Conservation (phyloP, 2,113 vertebrate species). For the Scolopax mira region DNA sequence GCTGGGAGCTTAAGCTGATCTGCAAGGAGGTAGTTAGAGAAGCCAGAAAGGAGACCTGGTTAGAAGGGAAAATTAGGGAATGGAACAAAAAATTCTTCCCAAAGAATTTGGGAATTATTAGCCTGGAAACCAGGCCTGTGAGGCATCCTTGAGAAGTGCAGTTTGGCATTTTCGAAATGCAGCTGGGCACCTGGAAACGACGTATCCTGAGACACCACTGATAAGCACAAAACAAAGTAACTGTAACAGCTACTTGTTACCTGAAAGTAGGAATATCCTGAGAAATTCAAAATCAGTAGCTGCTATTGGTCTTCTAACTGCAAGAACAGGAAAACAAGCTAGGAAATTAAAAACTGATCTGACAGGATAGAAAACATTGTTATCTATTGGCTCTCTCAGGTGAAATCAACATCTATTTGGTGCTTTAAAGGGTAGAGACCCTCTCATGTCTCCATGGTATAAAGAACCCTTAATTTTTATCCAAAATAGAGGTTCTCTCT, state of each 20-base stretch:
- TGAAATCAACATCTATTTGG: background rate
- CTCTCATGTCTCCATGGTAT: background rate
- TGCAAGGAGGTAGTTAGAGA: background rate
- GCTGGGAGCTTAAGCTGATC: background rate
- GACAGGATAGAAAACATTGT: background rate
- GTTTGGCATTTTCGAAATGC: background rate
- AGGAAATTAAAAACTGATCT: background rate
- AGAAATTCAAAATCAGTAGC: background rate
- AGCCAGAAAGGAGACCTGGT: background rate
- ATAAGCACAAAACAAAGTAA: background rate
- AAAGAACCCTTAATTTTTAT: background rate
- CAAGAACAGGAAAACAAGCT: background rate
- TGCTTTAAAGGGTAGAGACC: background rate
- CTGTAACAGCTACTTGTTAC: fast-evolving
- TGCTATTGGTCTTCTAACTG: background rate
- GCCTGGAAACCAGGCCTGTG: background rate
- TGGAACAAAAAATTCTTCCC: background rate
- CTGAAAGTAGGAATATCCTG: background rate
- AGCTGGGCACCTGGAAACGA: background rate
- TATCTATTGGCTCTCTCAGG: background rate
- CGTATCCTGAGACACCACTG: background rate
- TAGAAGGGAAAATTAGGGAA: background rate
- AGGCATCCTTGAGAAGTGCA: background rate
- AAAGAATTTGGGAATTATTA: background rate
- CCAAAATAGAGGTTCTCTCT: background rate